phyloP scores from a whole-genome alignment of 2,797 vertebrate genomes.

The Macroramphosus scolopax region DNA sequence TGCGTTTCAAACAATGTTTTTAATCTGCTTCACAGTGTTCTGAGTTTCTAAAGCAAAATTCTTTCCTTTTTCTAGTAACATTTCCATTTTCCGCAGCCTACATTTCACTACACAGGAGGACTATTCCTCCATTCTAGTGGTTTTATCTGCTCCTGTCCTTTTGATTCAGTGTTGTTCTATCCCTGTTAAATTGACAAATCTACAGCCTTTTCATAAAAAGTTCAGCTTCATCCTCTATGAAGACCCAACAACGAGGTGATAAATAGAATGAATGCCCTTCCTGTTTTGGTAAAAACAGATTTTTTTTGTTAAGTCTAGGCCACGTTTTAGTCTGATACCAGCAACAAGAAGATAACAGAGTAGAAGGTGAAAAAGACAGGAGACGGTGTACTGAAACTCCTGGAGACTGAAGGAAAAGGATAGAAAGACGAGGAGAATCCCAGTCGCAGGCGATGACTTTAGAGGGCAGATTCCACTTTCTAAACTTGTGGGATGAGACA shows the following conservation, averaged over 20 bases:
- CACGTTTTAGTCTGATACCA: slow-evolving; percentile 22
- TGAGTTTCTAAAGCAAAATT: no score
- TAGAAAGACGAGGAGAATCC: neutral
- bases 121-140: no score
- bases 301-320: slow-evolving; percentile 20
- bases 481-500: slow-evolving; percentile 64
- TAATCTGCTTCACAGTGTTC: no score
- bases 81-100: no score
- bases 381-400: neutral
- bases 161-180: no score
- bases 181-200: no score
- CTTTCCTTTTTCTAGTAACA: no score
- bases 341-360: slow-evolving; percentile 31
- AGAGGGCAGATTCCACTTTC: slow-evolving; percentile 58
- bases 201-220: neutral
- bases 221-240: neutral
- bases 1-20: no score
- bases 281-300: slow-evolving; percentile 73
- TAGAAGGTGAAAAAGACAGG: slow-evolving; percentile 8
- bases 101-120: no score
- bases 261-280: slow-evolving; percentile 22
- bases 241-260: no score
- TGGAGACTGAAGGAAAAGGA: neutral
- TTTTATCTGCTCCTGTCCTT: no score
- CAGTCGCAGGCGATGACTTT: slow-evolving; percentile 42